phyloP scores from a whole-genome alignment of 2,113 vertebrate species.

The Nothocercus nigrocapillus region DNA sequence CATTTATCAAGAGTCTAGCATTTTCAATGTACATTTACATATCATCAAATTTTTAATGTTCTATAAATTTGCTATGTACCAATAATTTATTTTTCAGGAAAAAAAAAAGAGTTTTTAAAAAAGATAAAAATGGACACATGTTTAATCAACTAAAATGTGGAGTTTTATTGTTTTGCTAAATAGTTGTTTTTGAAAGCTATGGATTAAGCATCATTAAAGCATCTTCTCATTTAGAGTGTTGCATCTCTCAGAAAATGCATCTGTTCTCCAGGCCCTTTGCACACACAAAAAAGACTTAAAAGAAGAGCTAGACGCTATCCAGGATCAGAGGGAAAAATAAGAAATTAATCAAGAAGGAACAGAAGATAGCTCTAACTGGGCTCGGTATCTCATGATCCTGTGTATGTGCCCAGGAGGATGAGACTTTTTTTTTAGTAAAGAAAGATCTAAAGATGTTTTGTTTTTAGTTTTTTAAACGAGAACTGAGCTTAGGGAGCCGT shows the following conservation, averaged over 20 bases:
- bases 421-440: background rate
- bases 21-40: background rate
- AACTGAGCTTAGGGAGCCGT: background rate
- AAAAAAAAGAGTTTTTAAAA: background rate
- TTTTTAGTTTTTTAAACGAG: background rate
- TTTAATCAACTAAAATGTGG: background rate
- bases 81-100: background rate
- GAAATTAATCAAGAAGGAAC: background rate
- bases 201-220: background rate
- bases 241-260: background rate
- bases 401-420: background rate
- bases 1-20: background rate
- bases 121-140: background rate
- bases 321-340: background rate
- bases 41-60: background rate
- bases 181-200: background rate
- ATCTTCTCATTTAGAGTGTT: background rate
- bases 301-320: background rate
- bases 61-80: background rate
- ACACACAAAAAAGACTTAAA: background rate
- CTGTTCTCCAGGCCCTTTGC: background rate
- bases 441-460: background rate
- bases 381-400: background rate
- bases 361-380: background rate
- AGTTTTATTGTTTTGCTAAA: background rate